Conservation (phyloP, 2,797 vertebrate species). For the Lepidocolaptes lacrymiger region DNA sequence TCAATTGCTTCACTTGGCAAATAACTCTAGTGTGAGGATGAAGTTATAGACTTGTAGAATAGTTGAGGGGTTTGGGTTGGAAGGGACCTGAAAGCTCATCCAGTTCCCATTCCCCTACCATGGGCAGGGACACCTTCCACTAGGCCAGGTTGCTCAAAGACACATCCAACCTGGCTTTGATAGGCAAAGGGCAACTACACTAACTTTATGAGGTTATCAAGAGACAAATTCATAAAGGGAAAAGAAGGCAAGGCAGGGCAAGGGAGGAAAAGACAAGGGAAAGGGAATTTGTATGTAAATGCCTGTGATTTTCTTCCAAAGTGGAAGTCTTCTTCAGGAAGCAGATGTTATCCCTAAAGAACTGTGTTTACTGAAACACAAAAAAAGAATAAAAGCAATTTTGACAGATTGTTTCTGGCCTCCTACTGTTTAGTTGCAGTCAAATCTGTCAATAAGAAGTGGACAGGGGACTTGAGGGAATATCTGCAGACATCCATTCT, state of each 20-base stretch:
- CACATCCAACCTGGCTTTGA: not conserved
- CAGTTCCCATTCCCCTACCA: not conserved
- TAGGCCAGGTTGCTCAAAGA: not conserved
- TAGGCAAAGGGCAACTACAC: not conserved
- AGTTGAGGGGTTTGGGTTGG: not conserved
- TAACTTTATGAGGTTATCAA: not conserved
- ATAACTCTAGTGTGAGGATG: not conserved
- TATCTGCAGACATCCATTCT: slow-evolving; percentile 21
- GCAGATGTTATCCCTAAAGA: slow-evolving; percentile 52
- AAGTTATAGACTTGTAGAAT: not conserved
- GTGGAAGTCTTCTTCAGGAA: slow-evolving; percentile 17
- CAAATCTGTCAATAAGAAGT: slow-evolving; percentile 52
- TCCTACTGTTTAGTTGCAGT: slow-evolving; percentile 42
- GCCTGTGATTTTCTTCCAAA: not conserved
- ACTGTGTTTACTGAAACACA: slow-evolving; percentile 22
- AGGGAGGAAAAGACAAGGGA: not conserved
- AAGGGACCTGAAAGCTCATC: not conserved
- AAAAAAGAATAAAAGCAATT: not conserved
- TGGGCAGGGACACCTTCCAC: not conserved
- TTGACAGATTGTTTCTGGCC: slow-evolving; percentile 48
- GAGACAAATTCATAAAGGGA: not conserved
- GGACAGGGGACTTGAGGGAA: slow-evolving; percentile 41
- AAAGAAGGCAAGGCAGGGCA: not conserved
- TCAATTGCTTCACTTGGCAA: not conserved
- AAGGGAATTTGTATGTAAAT: not conserved